Conservation (phyloP, 2,888 invertebrate genomes). For the Himalopsyche tibetana region DNA sequence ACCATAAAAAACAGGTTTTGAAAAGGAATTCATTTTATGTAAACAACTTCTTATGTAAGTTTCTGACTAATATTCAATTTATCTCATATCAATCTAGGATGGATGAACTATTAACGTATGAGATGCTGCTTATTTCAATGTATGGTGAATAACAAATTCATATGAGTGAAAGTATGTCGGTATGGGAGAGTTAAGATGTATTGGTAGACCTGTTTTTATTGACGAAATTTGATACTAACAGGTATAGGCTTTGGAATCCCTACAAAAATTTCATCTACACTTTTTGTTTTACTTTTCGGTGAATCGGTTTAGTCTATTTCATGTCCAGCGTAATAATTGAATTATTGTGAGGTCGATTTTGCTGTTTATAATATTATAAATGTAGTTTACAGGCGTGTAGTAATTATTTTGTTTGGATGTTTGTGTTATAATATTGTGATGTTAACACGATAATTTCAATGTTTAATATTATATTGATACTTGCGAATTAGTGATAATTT, state of each 20-base stretch:
- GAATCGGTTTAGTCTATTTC: background rate
- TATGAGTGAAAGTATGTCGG: background rate
- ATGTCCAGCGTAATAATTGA: background rate
- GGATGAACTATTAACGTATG: constrained; percentile 22
- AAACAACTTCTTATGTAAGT: constrained; percentile 4
- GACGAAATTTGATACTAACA: constrained; percentile 53
- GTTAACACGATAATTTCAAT: constrained; percentile 39
- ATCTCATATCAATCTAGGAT: background rate
- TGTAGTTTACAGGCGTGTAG: background rate
- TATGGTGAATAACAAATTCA: background rate
- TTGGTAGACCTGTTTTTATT: constrained; percentile 45
- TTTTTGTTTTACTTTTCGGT: constrained; percentile 17
- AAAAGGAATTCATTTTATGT: background rate
- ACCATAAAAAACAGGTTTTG: background rate
- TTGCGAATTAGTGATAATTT: background rate
- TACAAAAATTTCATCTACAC: constrained; percentile 45
- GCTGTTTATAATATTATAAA: background rate
- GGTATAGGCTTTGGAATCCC: constrained; percentile 48
- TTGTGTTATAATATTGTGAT: constrained; percentile 62
- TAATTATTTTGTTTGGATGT: constrained; percentile 64
- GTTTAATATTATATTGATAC: background rate
- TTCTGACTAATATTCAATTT: background rate
- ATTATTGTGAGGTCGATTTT: constrained; percentile 41
- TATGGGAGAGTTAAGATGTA: background rate
- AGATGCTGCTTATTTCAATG: background rate